Conservation (phyloP, 2,113 vertebrate species). For the Murina feae region DNA sequence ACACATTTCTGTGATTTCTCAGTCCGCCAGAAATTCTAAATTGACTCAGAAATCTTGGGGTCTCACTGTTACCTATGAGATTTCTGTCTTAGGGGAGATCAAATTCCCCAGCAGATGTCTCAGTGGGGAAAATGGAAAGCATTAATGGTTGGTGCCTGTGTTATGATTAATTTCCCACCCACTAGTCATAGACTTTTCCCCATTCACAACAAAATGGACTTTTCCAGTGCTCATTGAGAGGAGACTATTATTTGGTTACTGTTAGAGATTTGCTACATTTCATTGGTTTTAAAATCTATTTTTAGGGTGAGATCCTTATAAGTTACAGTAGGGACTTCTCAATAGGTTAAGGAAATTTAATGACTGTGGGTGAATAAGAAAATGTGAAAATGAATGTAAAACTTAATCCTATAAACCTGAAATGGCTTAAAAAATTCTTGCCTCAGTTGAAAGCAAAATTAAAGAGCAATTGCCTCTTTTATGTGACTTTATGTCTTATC, state of each 20-base stretch:
- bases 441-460: background rate
- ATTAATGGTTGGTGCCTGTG: background rate
- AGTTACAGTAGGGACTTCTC: background rate
- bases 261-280: background rate
- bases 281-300: constrained; percentile 14
- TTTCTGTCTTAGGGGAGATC: background rate
- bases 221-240: background rate
- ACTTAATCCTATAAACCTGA: background rate
- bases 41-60: background rate
- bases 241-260: background rate
- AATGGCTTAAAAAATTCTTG: constrained; percentile 11
- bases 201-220: background rate
- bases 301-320: constrained; percentile 13
- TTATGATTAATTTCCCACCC: background rate
- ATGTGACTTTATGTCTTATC: background rate
- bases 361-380: background rate
- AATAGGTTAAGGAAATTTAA: background rate
- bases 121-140: background rate
- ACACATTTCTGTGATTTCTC: background rate
- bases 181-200: background rate
- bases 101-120: background rate
- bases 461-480: background rate
- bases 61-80: background rate
- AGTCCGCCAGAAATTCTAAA: background rate
- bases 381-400: background rate